Evolutionary conservation across 2,888 invertebrate genomes (phyloP).

Genomic region (Ephialtes manifestator): DNA sequence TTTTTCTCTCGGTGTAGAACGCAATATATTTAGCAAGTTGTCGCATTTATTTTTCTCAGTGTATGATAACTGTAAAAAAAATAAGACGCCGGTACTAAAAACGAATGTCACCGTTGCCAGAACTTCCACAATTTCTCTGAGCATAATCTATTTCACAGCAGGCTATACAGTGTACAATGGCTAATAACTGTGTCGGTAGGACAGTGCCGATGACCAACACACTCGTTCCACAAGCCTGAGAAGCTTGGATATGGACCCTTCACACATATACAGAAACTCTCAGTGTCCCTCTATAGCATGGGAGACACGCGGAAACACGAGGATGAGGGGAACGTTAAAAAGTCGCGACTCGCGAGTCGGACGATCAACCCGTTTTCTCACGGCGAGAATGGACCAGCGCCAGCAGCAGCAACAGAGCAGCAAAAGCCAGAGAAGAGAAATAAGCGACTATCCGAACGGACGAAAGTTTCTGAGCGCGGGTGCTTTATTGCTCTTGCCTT

Average conservation of each 20-base stretch:
- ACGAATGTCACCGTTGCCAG: too few relatives aligned
- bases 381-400: constrained; percentile 62
- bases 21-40: too few relatives aligned
- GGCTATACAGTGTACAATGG: not conserved
- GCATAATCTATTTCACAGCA: not conserved
- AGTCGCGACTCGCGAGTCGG: constrained; percentile 63
- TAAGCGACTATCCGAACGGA: constrained; percentile 62
- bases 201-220: not conserved
- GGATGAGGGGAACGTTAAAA: constrained; percentile 70
- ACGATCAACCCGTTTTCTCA: constrained; percentile 75
- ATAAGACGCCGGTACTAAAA: too few relatives aligned
- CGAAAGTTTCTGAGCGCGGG: constrained; percentile 67
- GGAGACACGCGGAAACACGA: constrained; percentile 56
- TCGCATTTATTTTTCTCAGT: too few relatives aligned
- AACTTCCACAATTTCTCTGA: not conserved
- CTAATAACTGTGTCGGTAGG: not conserved
- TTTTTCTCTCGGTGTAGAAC: too few relatives aligned
- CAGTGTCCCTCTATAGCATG: constrained; percentile 9
- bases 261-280: constrained; percentile 21
- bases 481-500: constrained; percentile 69
- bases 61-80: too few relatives aligned
- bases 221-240: constrained; percentile 27
- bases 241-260: not conserved
- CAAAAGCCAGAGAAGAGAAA: constrained; percentile 54
- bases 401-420: constrained; percentile 26